Percentiles rank a stretch among this genome's conserved stretches.
Conservation (phyloP, 2,113 vertebrate species). For the Trichomycterus rosablanca region DNA sequence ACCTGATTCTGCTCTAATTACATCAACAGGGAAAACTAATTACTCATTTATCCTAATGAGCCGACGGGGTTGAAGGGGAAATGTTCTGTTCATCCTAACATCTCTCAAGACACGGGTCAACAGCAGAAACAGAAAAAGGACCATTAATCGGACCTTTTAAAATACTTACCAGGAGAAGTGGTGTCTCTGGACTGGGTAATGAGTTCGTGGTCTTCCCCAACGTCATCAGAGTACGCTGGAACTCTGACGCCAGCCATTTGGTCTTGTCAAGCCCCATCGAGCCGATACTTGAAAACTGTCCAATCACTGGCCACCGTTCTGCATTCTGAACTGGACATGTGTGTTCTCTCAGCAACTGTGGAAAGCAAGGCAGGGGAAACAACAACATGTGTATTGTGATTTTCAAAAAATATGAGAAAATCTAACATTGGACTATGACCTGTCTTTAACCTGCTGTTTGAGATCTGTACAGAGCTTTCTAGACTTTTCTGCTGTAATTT, state of each 20-base stretch:
- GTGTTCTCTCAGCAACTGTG: constrained; percentile 71
- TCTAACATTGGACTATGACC: too few species aligned
- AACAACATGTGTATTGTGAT: not conserved
- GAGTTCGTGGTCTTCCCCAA: constrained; percentile 54
- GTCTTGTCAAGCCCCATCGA: constrained; percentile 87
- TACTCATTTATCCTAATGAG: constrained; percentile 26
- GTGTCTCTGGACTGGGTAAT: constrained; percentile 53
- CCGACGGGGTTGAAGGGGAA: constrained; percentile 7
- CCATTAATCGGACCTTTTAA: not conserved
- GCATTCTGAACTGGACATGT: constrained; percentile 47
- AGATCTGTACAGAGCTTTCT: too few species aligned
- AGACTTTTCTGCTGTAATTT: too few species aligned
- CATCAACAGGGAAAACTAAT: constrained; percentile 17
- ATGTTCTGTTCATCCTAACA: not conserved
- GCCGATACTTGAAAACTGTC: constrained; percentile 96
- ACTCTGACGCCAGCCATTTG: constrained; percentile 90
- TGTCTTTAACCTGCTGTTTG: too few species aligned
- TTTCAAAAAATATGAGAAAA: too few species aligned
- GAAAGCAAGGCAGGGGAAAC: not conserved
- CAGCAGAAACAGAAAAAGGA: too few species aligned
- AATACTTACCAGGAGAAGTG: constrained; percentile 77
- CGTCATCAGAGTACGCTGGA: constrained; percentile 79
- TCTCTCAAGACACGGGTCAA: not conserved
- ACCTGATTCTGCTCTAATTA: constrained; percentile 12
- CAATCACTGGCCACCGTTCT: constrained; percentile 82